phyloP scores from a whole-genome alignment of 2,113 vertebrate genomes.

The Daphoenositta chrysoptera region DNA sequence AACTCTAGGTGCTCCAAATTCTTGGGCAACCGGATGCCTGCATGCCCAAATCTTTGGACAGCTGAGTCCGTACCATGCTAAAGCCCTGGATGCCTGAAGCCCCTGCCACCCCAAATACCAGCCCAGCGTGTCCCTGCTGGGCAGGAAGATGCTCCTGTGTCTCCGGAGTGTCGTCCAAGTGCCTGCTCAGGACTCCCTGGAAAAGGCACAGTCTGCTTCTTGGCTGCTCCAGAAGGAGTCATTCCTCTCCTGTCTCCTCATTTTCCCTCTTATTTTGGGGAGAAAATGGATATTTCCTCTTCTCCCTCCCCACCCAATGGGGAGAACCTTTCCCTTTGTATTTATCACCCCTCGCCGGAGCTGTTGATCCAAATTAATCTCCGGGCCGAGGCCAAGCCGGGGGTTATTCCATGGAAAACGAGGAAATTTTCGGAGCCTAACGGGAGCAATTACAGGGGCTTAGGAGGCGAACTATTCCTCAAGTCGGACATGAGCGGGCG shows the following conservation, averaged over 20 bases:
- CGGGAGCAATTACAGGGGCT: not conserved
- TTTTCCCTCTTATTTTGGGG: not conserved
- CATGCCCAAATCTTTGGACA: not conserved
- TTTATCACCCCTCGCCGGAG: not conserved
- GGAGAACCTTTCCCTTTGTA: not conserved
- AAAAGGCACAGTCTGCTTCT: not conserved
- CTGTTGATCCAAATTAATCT: not conserved
- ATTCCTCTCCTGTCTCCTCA: not conserved
- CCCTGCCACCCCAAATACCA: not conserved
- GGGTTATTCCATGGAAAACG: not conserved
- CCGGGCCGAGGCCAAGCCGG: not conserved
- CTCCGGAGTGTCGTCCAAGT: not conserved
- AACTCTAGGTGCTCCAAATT: not conserved
- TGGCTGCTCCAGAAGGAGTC: not conserved
- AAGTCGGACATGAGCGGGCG: not conserved
- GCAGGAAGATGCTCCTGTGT: not conserved
- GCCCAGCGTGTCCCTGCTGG: fast-evolving
- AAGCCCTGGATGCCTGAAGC: not conserved
- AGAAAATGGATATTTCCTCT: not conserved
- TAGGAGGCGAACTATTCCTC: not conserved
- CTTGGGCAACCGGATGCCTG: fast-evolving
- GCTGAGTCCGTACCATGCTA: fast-evolving
- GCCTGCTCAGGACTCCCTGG: not conserved
- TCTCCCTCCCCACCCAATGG: not conserved
- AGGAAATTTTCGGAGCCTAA: not conserved